A percentile compares a stretch with the other conserved stretches of the same genome.
Evolutionary conservation across 2,888 invertebrate genomes (phyloP).

Genomic region (Parasteatoda lunata): DNA sequence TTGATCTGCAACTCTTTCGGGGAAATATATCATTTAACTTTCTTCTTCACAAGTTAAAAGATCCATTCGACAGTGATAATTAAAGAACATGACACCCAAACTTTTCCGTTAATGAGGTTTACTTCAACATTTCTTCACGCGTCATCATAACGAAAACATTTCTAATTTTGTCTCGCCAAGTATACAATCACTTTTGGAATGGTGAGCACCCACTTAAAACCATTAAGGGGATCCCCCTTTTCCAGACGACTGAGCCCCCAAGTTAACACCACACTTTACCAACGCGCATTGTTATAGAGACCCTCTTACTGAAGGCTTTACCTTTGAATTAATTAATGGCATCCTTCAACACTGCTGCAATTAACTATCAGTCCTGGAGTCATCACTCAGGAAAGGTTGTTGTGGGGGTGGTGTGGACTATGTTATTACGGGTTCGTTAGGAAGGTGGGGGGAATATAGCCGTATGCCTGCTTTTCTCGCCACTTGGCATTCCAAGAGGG

Average conservation of each 20-base stretch:
- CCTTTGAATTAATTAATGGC: conserved; percentile 61
- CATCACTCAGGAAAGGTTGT: conserved; percentile 40
- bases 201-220: conserved; percentile 35
- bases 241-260: conserved; percentile 17
- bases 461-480: neutral
- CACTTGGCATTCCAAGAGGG: conserved; percentile 2
- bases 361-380: conserved; percentile 39
- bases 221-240: conserved; percentile 36
- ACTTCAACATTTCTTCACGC: neutral
- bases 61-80: no score
- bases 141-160: neutral
- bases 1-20: no score
- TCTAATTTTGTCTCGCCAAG: neutral
- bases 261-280: conserved; percentile 7
- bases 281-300: conserved; percentile 15
- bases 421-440: no score
- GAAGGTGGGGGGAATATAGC: neutral
- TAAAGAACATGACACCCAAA: neutral
- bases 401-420: neutral
- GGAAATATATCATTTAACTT: no score
- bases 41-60: no score
- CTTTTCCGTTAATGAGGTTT: neutral
- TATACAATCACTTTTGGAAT: neutral
- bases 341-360: conserved; percentile 40
- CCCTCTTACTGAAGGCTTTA: conserved; percentile 27